Evolutionary conservation across 2,797 vertebrate genomes (phyloP), one percentile per base, ranked within the genome.

Genomic region (Sebastes matsubarae): DNA sequence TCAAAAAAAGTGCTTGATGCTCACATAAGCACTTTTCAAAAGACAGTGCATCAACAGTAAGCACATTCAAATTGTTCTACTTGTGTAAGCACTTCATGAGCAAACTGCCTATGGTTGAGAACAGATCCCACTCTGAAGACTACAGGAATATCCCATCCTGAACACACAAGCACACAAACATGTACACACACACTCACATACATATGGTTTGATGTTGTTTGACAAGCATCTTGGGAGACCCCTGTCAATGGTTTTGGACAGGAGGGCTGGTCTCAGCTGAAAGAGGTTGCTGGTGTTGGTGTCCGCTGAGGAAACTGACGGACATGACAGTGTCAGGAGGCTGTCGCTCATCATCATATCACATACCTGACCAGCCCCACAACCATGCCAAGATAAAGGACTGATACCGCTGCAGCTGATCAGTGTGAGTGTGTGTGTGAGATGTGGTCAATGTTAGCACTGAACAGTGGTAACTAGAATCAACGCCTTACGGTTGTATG

Each of bases 251-350:
- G 72, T 8, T 91, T 84, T 65, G 81, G 90, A 93, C 92, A 93
- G 88, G 72, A 72, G 22, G 84, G 78, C 88, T 89, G 63, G 72
- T 82, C 88, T 91, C 83, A 90, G 92, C 93, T 91, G 86, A 88
- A 93, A 92, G 79, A 77, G 72, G 80, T 11, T 79, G 82, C 90
- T 79, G 88, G 88, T 91, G 79, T 92, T 80, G 80, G 75, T 91
- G 66, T 84, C 71, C 46, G 12, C 77, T 22, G 86, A 85, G 85
- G 32, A 88, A 55, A 59, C 50, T 82, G 88, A 92, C 29, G 77
- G 87, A 87, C 89, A 80, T 78, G 69, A 81, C 77, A 74, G 82
- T 12, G 88, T 86, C 88, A 85, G 79, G 87, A 90, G 54, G 32
- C 81, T 88, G 89, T 88, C 89, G 11, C 72, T 68, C 10, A 32